Conservation (phyloP, 2,113 vertebrate genomes). For the Nycticryphes semicollaris region DNA sequence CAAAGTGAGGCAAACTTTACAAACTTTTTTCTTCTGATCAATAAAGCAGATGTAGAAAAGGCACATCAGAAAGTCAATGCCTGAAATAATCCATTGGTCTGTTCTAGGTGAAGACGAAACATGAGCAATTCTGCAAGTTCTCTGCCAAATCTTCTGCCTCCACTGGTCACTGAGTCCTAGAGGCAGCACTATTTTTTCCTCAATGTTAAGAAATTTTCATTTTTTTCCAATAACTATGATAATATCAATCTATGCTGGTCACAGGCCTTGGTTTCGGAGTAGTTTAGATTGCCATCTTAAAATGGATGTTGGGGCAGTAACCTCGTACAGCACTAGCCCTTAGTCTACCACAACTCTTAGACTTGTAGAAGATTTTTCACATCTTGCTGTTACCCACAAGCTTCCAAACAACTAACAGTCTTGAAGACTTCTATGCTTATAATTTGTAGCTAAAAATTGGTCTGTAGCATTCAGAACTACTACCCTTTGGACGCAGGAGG, state of each 20-base stretch:
- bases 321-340: background rate
- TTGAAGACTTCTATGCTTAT: background rate
- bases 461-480: background rate
- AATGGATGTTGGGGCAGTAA: background rate
- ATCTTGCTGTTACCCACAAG: background rate
- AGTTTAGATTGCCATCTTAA: background rate
- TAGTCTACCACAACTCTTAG: background rate
- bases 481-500: background rate
- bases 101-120: background rate
- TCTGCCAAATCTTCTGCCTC: background rate
- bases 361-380: background rate
- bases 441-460: background rate
- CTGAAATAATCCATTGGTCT: background rate
- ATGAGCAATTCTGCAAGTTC: background rate
- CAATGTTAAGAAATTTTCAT: background rate
- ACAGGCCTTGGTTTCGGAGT: background rate
- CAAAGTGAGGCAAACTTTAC: background rate
- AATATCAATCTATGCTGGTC: background rate
- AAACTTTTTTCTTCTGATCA: background rate
- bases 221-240: background rate
- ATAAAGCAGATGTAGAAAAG: background rate
- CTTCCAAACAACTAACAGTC: background rate
- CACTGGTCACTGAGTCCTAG: background rate
- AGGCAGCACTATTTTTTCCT: background rate
- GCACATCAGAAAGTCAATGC: background rate